These are phyloP conservation scores for Emydocephalus ijimae DNA, from an alignment of 2,113 vertebrate species.

Conservation along the genomic window DNA sequence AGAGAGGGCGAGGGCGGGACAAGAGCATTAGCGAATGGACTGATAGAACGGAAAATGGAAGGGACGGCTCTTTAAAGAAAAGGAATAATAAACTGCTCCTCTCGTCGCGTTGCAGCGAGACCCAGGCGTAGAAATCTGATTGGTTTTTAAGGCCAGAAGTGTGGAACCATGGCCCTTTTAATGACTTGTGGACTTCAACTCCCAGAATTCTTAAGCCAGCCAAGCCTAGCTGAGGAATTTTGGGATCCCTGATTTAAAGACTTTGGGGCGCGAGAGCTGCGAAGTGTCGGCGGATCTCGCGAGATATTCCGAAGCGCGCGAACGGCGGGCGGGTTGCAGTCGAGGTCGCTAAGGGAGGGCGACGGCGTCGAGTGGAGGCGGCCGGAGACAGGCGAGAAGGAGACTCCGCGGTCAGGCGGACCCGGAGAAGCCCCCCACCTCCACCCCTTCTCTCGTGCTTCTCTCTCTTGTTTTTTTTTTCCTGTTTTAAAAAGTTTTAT, in stretches of 20 bases:
- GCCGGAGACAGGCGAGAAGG: constrained; percentile 65
- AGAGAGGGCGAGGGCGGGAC: neutral
- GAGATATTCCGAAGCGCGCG: constrained; percentile 3
- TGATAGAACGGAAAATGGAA: neutral
- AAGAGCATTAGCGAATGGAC: accelerated
- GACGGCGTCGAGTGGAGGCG: constrained; percentile 56
- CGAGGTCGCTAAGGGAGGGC: constrained; percentile 62
- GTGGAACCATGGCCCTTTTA: neutral
- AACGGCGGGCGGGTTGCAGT: neutral
- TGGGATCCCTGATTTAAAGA: neutral
- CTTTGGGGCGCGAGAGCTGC: neutral
- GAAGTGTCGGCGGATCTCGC: constrained; percentile 39
- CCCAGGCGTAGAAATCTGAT: neutral
- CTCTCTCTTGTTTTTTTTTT: no score
- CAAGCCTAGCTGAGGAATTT: neutral
- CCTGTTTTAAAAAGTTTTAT: no score
- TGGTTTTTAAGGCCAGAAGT: neutral
- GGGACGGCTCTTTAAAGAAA: no score
- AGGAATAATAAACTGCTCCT: no score
- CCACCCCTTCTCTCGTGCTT: neutral
- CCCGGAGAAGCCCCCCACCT: no score
- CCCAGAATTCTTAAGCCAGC: neutral
- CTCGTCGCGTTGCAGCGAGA: neutral
- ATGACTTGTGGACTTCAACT: neutral
- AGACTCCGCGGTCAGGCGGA: constrained; percentile 74